Evolutionary conservation across 2,113 vertebrate species (phyloP).

Genomic region (Engraulis encrasicolus): DNA sequence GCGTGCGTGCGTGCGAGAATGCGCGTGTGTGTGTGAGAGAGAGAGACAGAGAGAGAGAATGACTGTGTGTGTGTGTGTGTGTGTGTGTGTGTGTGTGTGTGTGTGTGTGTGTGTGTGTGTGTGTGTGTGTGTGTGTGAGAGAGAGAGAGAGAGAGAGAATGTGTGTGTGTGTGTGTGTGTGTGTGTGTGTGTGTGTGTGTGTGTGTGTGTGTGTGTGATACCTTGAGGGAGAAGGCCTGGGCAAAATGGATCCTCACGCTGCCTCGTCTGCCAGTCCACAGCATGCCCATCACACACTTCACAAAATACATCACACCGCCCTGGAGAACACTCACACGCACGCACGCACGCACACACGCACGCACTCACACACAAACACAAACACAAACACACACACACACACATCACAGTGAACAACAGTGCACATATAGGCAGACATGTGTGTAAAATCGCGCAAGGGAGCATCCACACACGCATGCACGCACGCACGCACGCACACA

Average conservation of each 20-base stretch:
- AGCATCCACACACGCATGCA: no score
- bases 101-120: not conserved
- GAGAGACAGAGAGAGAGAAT: no score
- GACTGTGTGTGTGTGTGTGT: not conserved
- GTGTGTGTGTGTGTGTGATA: constrained; percentile 56
- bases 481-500: no score
- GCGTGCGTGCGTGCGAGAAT: not conserved
- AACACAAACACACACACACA: constrained; percentile 40
- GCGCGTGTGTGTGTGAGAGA: not conserved
- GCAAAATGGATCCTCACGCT: constrained; percentile 81
- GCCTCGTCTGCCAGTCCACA: constrained; percentile 56
- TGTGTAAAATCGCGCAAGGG: no score
- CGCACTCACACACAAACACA: not conserved
- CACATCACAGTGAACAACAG: no score
- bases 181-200: not conserved
- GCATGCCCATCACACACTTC: constrained; percentile 54
- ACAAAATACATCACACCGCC: constrained; percentile 54
- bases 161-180: no score
- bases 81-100: not conserved
- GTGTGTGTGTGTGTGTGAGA: not conserved
- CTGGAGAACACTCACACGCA: constrained; percentile 55
- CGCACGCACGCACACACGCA: constrained; percentile 40
- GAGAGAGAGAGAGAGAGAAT: no score
- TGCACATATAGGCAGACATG: no score
- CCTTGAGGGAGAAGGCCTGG: constrained; percentile 90